A percentile compares a stretch with the other conserved stretches of the same genome.
Conservation (phyloP, 2,113 vertebrate species). For the Odontophorus gujanensis region DNA sequence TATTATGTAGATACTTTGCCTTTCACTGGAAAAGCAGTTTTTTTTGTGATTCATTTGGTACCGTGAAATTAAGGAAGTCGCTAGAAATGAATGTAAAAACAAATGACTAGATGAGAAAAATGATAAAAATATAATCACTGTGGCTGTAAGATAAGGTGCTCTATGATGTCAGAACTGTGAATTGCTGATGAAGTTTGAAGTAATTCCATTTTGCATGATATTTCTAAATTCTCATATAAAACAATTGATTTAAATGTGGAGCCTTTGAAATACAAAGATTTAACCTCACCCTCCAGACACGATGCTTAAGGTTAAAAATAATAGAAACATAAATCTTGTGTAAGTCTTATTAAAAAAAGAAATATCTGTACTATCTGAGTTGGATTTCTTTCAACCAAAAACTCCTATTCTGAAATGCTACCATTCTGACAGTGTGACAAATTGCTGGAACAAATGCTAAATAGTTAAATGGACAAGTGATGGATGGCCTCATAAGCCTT, state of each 20-base stretch:
- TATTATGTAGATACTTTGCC: neutral
- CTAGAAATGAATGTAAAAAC: constrained; percentile 36
- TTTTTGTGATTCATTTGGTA: neutral
- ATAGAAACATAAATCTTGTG: constrained; percentile 76
- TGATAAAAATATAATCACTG: constrained; percentile 43
- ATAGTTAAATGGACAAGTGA: constrained; percentile 86
- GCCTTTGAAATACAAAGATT: constrained; percentile 47
- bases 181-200: constrained; percentile 52
- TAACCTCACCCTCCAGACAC: constrained; percentile 57
- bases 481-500: constrained; percentile 85
- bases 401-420: constrained; percentile 77
- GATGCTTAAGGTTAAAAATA: constrained; percentile 76
- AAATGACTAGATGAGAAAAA: constrained; percentile 44
- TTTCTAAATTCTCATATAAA: constrained; percentile 53
- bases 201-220: constrained; percentile 41
- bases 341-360: constrained; percentile 76
- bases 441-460: constrained; percentile 86
- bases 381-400: constrained; percentile 81
- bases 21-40: neutral
- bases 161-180: neutral
- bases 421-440: constrained; percentile 84
- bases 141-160: neutral
- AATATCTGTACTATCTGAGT: constrained; percentile 71
- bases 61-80: constrained; percentile 37
- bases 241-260: constrained; percentile 50